A percentile compares a stretch with the other conserved stretches of the same genome.
These are phyloP conservation scores for Frankliniella fusca DNA, from an alignment of 2,888 invertebrate genomes.

Conservation along the genomic window DNA sequence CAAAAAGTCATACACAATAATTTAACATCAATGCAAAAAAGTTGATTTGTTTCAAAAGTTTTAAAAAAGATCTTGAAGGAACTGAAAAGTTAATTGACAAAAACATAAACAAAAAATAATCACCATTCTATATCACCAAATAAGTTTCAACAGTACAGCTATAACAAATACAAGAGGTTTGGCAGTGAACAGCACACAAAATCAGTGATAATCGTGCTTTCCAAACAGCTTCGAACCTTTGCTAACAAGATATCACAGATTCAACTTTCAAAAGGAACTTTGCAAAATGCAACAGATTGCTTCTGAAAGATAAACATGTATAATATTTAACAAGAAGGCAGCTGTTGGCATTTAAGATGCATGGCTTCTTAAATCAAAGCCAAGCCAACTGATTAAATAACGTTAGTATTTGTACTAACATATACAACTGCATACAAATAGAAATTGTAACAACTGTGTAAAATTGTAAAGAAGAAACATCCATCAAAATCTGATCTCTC, in stretches of 20 bases:
- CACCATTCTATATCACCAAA: not conserved
- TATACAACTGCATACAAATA: not conserved
- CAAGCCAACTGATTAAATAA: not conserved
- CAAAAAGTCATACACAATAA: not conserved
- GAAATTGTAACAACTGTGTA: not conserved
- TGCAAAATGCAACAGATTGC: not conserved
- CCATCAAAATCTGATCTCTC: not conserved
- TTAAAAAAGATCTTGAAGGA: not conserved
- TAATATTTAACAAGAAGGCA: not conserved
- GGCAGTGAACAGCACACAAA: slow-evolving; percentile 22
- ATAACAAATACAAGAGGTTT: not conserved
- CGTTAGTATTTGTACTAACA: not conserved
- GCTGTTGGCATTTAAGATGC: not conserved
- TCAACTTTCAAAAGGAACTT: slow-evolving; percentile 13
- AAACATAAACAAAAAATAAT: slow-evolving; percentile 5
- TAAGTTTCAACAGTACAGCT: not conserved
- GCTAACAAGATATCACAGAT: slow-evolving; percentile 8
- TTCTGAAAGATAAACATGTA: slow-evolving; percentile 23
- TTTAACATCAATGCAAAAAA: not conserved
- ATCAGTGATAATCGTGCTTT: not conserved
- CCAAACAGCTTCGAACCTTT: not conserved
- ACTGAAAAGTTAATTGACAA: not conserved
- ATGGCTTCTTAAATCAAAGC: not conserved
- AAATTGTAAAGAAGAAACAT: not conserved
- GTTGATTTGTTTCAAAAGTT: not conserved